Evolutionary conservation across 2,797 vertebrate genomes (phyloP).

Genomic region (Masticophis lateralis): DNA sequence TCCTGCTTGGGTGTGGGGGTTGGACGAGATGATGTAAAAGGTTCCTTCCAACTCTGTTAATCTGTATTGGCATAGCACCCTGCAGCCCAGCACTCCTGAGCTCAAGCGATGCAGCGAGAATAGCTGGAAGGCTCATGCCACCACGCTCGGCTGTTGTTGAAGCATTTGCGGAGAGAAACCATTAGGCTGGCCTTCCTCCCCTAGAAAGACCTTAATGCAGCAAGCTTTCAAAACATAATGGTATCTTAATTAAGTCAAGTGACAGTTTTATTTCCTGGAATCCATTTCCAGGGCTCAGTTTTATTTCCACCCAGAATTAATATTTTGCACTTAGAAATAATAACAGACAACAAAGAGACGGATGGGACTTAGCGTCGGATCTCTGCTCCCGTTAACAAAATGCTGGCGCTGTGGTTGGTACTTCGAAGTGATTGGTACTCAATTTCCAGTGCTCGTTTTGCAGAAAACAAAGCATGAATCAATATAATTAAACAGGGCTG

Average conservation of each 20-base stretch:
- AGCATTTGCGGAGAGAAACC: not conserved
- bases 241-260: slow-evolving; percentile 76
- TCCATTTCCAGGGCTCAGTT: slow-evolving; percentile 70
- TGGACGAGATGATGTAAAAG: too few species aligned
- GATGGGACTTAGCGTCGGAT: slow-evolving; percentile 47
- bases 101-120: not conserved
- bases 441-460: slow-evolving; percentile 61
- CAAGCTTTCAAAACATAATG: slow-evolving; percentile 60
- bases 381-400: slow-evolving; percentile 42
- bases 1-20: too few species aligned
- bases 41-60: too few species aligned
- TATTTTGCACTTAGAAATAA: slow-evolving; percentile 66
- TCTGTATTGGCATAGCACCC: not conserved
- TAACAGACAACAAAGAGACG: not conserved
- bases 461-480: slow-evolving; percentile 62
- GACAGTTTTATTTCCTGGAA: slow-evolving; percentile 65
- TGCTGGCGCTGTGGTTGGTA: slow-evolving; percentile 36
- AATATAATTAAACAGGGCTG: slow-evolving; percentile 59
- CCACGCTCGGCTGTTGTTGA: not conserved
- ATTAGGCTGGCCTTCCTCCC: not conserved
- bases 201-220: slow-evolving; percentile 43
- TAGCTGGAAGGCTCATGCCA: not conserved
- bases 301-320: slow-evolving; percentile 73
- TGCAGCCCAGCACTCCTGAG: not conserved
- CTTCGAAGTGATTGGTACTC: slow-evolving; percentile 57